Evolutionary conservation across 2,113 vertebrate species (phyloP).

Genomic region (Calypte anna): DNA sequence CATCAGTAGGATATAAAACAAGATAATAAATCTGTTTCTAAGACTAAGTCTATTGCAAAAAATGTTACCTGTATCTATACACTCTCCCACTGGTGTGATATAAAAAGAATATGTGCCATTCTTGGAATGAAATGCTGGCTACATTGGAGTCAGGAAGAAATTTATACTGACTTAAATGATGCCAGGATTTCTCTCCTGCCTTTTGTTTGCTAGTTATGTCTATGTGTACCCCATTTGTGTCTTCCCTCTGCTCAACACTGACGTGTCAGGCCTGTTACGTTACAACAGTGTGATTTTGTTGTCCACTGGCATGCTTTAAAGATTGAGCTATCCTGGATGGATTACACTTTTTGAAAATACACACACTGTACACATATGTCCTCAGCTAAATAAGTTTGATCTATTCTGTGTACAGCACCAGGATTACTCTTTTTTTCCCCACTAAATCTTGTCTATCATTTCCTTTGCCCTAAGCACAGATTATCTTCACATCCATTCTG

Average conservation of each 20-base stretch:
- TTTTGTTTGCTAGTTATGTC: constrained; percentile 32
- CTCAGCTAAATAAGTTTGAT: neutral
- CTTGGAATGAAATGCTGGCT: constrained; percentile 35
- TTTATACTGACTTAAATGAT: constrained; percentile 1
- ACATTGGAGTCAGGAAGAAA: constrained; percentile 18
- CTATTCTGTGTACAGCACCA: neutral
- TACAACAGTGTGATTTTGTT: constrained; percentile 5
- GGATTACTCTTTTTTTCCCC: neutral
- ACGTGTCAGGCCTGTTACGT: neutral
- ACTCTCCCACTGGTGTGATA: constrained; percentile 65
- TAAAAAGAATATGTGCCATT: constrained; percentile 54
- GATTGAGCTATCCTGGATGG: neutral
- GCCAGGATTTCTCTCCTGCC: constrained; percentile 31
- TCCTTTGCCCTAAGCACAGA: neutral
- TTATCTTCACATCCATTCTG: neutral
- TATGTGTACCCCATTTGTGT: neutral
- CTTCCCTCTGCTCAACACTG: constrained; percentile 9
- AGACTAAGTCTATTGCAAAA: constrained; percentile 51
- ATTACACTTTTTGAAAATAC: neutral
- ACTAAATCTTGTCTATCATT: neutral
- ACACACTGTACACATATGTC: neutral
- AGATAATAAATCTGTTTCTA: constrained; percentile 35
- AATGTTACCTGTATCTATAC: constrained; percentile 45
- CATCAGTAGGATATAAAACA: constrained; percentile 70
- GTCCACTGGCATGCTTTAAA: constrained; percentile 5